Evolutionary conservation across 2,888 invertebrate genomes (phyloP), one percentile per base, ranked within the genome.

Genomic region (Bimastos eiseni): DNA sequence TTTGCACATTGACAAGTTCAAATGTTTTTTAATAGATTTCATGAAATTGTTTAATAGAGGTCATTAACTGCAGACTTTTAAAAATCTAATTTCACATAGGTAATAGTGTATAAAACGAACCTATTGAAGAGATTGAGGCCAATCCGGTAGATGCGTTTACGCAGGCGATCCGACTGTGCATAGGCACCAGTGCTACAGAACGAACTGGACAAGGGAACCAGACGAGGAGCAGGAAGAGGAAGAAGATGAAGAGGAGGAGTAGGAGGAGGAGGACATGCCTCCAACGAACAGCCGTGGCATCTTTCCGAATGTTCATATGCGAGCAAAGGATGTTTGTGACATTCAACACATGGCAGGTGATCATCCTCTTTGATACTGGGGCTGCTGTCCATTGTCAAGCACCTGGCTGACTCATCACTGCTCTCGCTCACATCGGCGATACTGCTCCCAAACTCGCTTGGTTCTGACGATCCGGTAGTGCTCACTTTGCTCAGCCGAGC

Each of bases 61-160:
- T 70, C 8, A 70, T 70, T 70, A 11, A 70, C 70, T 70, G 70
- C 70, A 70, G 30, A 70, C n/a, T 8, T n/a, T n/a, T n/a, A 30
- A 70, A 70, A n/a, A n/a, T n/a, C n/a, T 70, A n/a, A 70, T 70
- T n/a, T n/a, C 8, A n/a, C n/a, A n/a, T n/a, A n/a, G n/a, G 17
- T n/a, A 70, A 70, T 70, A 30, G n/a, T n/a, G 30, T 30, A 30
- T 70, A 70, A 70, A 41, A 92, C 94, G 92, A 91, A 95, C 95
- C 95, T 96, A 93, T 96, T 96, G 96, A 99, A 99, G 86, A 99
- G 96, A 95, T 99, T 99, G 92, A 99, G 96, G 3, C 99, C 99
- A 5, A 99, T 99, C 91, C 99, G 97, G 95, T 99, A 99, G 94
- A 98, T 98, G 24, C 99, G 97, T 95, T 99, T 99, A 70, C 93